Base-by-base conservation (phyloP, 1,140 invertebrate species). In the Papilio polytes region DNA sequence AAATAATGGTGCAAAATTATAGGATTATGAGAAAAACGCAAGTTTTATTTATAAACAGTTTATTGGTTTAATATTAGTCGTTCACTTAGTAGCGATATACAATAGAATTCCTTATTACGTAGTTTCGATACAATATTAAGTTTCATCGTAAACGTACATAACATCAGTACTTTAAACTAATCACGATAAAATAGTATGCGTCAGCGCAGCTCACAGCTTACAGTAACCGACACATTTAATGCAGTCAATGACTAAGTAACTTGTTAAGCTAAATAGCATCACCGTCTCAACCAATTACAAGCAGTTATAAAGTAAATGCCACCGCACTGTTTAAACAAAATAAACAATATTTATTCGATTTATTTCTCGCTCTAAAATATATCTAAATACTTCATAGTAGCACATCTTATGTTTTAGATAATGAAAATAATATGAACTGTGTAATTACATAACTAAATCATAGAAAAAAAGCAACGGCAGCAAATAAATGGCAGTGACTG, bases 41-140 rank as follows among this genome's bases (percentile, higher is more conserved):
- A 66, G 31, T 22, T 76, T 36, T 4, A 44, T 81, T 81, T 66
- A 81, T 66, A 56, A 13, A 83, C 82, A 83, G 78, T 87, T 83
- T 84, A 87, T 88, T 85, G 87, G 74, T 88, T 77, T 89, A 90
- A 85, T 87, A 86, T 92, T 90, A 93, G 87, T 91, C 85, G 81
- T 87, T 90, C 84, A 86, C 87, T 89, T 88, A 88, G 81, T 81
- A 82, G 86, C 80, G 87, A 84, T 85, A 92, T 77, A 87, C 66
- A 81, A 82, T 83, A 87, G 80, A 82, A 81, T 79, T 80, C 84
- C 51, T 84, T 82, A 81, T 66, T 81, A 80, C 79, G 86, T 72
- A 86, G 83, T 79, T 83, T 83, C 70, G 74, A 83, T 85, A 80
- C 84, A 80, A 86, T 87, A 86, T 78, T 22, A 80, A 76, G 70